These are phyloP conservation scores for Drosophila serrata DNA, from an alignment of 1,140 invertebrate species.

Conservation along the genomic window DNA sequence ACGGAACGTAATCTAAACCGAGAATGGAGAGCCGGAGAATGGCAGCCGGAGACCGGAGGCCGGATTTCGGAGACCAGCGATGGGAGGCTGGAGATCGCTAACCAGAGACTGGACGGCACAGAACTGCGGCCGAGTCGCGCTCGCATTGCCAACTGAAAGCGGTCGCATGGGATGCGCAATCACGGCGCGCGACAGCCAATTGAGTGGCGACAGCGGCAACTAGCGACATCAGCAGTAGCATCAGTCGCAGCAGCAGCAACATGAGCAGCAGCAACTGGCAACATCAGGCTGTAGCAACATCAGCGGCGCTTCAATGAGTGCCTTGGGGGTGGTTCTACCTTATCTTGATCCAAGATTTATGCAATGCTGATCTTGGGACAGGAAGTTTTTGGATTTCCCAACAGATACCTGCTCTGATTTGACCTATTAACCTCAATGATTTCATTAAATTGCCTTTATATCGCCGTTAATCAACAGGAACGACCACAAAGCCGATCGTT, in stretches of 20 bases:
- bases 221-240: slow-evolving; percentile 16
- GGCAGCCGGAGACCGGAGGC: slow-evolving; percentile 13
- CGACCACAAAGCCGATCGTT: slow-evolving; percentile 43
- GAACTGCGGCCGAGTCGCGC: slow-evolving; percentile 67
- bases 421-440: slow-evolving; percentile 42
- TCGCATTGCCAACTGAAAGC: slow-evolving; percentile 71
- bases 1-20: slow-evolving; percentile 35
- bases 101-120: slow-evolving; percentile 27
- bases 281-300: slow-evolving; percentile 20
- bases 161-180: slow-evolving; percentile 66
- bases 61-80: slow-evolving; percentile 9
- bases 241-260: slow-evolving; percentile 17
- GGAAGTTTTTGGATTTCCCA: slow-evolving; percentile 5
- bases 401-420: slow-evolving; percentile 36
- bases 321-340: slow-evolving; percentile 6
- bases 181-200: slow-evolving; percentile 78
- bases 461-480: slow-evolving; percentile 53
- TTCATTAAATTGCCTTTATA: slow-evolving; percentile 54
- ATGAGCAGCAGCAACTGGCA: slow-evolving; percentile 15
- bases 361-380: slow-evolving; percentile 8
- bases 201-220: slow-evolving; percentile 55
- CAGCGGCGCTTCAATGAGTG: slow-evolving; percentile 46
- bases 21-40: slow-evolving; percentile 41
- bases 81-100: slow-evolving; percentile 14
- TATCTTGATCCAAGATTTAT: not conserved